Evolutionary conservation across 2,113 vertebrate genomes (phyloP), one percentile per base, ranked within the genome.

Genomic region (Hystrix brachyura): DNA sequence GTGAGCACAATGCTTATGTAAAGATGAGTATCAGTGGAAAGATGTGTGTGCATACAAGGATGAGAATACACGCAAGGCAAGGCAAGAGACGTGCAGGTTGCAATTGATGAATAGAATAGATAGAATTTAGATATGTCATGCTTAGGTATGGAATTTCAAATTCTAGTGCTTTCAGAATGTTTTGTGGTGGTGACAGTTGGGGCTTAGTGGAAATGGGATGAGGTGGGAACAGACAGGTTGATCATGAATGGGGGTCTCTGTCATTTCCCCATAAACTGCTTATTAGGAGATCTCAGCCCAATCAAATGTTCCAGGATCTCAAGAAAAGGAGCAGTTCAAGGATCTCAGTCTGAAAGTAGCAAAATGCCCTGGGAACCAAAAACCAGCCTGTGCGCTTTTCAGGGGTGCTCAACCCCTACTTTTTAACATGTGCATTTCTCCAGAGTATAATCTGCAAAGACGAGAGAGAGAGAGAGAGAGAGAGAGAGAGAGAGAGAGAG

Each of bases 381-480:
- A 48, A 84, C 15, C 59, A 87, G 82, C 17, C 29, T 48, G 23
- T 78, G 65, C 82, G 53, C 59, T 86, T 90, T 92, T 48, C 51
- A 64, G 79, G 62, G 90, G 48, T 72, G 46, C 27, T 19, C 51
- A 38, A 18, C 19, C 17, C 29, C n/a, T 74, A 0, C 6, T 78
- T 78, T 78, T 62, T 83, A 92, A 81, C 48, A 7, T 11, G 29
- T 51, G 34, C 18, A 34, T n/a, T 69, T 95, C 51, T 79, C 43
- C 48, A 51, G 65, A 87, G 84, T 43, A 34, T 92, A 89, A 96
- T 97, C 53, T 69, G 83, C 38, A 55, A 84, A 78, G 74, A 96
- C 13, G 72, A 86, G 57, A 64, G 59, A 19, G 76, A 57, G 59
- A 19, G 76, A 57, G 17, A 57, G 55, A 57, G 55, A 57, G 10